A percentile compares a stretch with the other conserved stretches of the same genome.
These are phyloP conservation scores for Zhuqinia jingwanae DNA, from an alignment of 2,888 invertebrate genomes.

Conservation along the genomic window DNA sequence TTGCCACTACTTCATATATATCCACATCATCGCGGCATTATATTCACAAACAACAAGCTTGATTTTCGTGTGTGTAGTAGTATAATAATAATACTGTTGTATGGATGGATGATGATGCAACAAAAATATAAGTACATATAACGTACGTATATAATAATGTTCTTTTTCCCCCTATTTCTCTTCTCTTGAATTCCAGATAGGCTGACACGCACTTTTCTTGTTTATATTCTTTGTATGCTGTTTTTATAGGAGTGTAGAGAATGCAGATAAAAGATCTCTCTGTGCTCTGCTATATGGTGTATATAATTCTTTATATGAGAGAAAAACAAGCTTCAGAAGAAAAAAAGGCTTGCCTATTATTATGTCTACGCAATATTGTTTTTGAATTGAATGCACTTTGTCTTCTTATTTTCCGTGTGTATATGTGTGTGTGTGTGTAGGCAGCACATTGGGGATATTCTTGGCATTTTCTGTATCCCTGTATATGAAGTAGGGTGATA, in stretches of 20 bases:
- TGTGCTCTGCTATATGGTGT: not conserved
- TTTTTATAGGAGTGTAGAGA: not conserved
- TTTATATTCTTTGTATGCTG: conserved; percentile 23
- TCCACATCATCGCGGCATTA: no score
- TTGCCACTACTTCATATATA: no score
- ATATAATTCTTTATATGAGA: conserved; percentile 22
- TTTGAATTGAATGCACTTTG: conserved; percentile 67
- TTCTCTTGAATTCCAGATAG: conserved; percentile 54
- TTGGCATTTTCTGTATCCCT: conserved; percentile 2
- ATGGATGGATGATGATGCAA: not conserved
- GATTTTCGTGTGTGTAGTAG: not conserved
- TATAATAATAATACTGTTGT: not conserved
- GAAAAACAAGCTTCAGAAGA: not conserved
- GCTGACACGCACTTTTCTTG: conserved; percentile 70
- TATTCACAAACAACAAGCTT: conserved; percentile 34
- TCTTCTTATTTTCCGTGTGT: conserved; percentile 27
- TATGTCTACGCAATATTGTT: conserved; percentile 47
- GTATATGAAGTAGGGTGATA: not conserved
- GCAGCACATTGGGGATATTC: not conserved
- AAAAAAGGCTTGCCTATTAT: not conserved
- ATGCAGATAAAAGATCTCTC: conserved; percentile 6
- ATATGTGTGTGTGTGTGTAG: not conserved
- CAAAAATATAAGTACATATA: not conserved
- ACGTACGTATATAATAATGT: not conserved
- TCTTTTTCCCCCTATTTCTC: conserved; percentile 4